These are phyloP conservation scores for Brachyopa scutellaris DNA, from an alignment of 2,888 invertebrate genomes.

Conservation along the genomic window DNA sequence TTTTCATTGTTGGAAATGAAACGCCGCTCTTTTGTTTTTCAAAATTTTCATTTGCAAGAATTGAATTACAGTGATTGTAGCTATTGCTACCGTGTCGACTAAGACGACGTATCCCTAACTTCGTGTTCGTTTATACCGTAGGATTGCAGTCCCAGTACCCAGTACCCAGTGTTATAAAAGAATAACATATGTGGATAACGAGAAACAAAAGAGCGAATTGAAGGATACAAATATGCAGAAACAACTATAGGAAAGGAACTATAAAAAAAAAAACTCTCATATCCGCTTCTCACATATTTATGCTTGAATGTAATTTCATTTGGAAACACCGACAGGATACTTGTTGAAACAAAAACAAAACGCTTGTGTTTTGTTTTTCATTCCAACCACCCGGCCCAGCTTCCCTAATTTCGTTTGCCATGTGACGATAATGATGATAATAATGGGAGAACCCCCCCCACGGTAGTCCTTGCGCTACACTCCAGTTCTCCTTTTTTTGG, in stretches of 20 bases:
- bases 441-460: background rate
- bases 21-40: background rate
- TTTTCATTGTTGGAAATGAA: background rate
- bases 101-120: background rate
- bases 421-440: background rate
- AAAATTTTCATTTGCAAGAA: constrained; percentile 17
- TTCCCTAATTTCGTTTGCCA: background rate
- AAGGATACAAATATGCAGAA: too few species aligned
- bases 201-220: too few species aligned
- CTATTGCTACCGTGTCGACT: background rate
- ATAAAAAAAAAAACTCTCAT: too few species aligned
- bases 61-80: background rate
- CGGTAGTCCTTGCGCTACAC: background rate
- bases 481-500: background rate
- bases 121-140: too few species aligned
- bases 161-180: background rate
- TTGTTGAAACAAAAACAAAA: constrained; percentile 7
- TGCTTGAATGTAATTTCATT: constrained; percentile 23
- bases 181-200: background rate
- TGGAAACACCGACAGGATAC: constrained; percentile 28
- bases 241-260: background rate
- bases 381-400: background rate
- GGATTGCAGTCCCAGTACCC: background rate
- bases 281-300: constrained; percentile 3
- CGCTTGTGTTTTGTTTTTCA: background rate